A percentile compares a stretch with the other conserved stretches of the same genome.
These are phyloP conservation scores for Nephrotoma guestfalica DNA, from an alignment of 2,888 invertebrate species.

Conservation along the genomic window DNA sequence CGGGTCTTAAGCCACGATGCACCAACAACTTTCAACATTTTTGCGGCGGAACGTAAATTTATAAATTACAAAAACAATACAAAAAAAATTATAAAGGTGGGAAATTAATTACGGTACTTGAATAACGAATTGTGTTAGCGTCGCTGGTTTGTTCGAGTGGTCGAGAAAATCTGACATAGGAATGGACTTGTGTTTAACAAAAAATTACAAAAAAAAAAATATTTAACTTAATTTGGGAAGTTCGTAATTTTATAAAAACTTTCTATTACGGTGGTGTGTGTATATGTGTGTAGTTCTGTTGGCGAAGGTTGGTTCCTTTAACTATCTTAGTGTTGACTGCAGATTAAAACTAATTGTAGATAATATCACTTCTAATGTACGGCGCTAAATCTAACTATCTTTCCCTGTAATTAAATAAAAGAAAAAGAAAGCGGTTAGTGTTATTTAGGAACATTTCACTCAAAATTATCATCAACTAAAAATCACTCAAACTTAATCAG, in stretches of 20 bases:
- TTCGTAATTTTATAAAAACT: neutral
- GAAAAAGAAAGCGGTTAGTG: neutral
- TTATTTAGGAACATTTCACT: neutral
- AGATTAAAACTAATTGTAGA: neutral
- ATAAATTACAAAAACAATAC: neutral
- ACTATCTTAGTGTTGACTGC: neutral
- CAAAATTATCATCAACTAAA: neutral
- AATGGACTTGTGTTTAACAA: neutral
- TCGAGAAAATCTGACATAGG: neutral
- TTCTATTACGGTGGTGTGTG: neutral
- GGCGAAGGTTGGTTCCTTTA: neutral
- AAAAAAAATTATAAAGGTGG: neutral
- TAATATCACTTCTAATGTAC: neutral
- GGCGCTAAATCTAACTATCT: neutral
- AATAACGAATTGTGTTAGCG: neutral
- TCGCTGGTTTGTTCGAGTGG: neutral
- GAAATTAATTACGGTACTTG: neutral
- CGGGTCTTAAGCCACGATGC: constrained; percentile 65
- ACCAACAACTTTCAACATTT: constrained; percentile 63
- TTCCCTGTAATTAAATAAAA: neutral
- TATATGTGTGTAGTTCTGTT: neutral
- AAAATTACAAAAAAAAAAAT: neutral
- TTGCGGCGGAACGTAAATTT: constrained; percentile 16
- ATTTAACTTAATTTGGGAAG: neutral
- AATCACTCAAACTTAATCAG: neutral